Evolutionary conservation across 1,140 invertebrate genomes (phyloP).

Genomic region (Bombus balteatus): DNA sequence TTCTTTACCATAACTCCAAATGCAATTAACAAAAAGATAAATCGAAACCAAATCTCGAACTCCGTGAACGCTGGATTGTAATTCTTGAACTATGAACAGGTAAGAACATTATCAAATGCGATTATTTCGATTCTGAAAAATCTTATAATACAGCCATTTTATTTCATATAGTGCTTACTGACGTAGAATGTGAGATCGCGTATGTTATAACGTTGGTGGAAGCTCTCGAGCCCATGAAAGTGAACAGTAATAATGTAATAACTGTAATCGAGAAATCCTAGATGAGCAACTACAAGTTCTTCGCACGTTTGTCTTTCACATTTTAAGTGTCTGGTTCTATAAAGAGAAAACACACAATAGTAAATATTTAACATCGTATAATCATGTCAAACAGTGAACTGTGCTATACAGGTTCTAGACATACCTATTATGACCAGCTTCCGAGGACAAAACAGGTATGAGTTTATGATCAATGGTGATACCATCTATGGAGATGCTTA

Average conservation of each 20-base stretch:
- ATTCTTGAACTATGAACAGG: slow-evolving; percentile 93
- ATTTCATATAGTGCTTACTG: slow-evolving; percentile 83
- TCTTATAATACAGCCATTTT: slow-evolving; percentile 5
- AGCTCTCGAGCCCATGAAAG: slow-evolving; percentile 92
- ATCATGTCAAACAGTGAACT: background rate
- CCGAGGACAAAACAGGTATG: slow-evolving; percentile 85
- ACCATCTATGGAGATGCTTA: slow-evolving; percentile 92
- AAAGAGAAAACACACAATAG: slow-evolving; percentile 24
- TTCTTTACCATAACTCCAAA: slow-evolving; percentile 93
- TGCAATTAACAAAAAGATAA: slow-evolving; percentile 94
- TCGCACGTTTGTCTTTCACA: slow-evolving; percentile 93
- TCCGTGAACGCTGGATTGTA: slow-evolving; percentile 98
- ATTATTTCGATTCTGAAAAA: background rate
- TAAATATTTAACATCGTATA: background rate
- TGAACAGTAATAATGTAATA: slow-evolving; percentile 93
- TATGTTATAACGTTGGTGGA: slow-evolving; percentile 92
- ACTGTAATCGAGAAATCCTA: slow-evolving; percentile 94
- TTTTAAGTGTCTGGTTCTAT: slow-evolving; percentile 90
- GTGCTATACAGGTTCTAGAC: background rate
- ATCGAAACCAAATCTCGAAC: slow-evolving; percentile 98
- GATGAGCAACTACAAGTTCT: slow-evolving; percentile 93
- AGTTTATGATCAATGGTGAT: slow-evolving; percentile 88
- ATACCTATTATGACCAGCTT: slow-evolving; percentile 88
- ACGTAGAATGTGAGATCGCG: slow-evolving; percentile 94
- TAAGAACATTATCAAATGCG: slow-evolving; percentile 41